Evolutionary conservation across 2,888 invertebrate genomes (phyloP).

Genomic region (Ypsolopha sequella): DNA sequence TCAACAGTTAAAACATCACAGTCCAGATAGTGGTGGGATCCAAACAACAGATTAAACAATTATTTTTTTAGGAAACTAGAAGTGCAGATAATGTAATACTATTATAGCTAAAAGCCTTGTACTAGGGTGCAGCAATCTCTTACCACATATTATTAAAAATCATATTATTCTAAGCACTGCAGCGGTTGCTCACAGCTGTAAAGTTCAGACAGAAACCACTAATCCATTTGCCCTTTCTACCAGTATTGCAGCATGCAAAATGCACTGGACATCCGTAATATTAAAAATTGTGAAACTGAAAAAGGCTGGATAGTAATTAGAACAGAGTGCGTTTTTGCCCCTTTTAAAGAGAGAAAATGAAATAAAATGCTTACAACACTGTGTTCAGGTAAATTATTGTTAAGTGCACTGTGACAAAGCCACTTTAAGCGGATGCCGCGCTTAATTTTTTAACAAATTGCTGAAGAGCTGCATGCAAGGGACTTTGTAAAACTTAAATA

Average conservation of each 20-base stretch:
- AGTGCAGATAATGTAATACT: too few relatives aligned
- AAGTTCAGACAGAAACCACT: constrained; percentile 38
- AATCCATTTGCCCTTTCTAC: constrained; percentile 48
- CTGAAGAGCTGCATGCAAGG: too few relatives aligned
- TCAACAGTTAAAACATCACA: too few relatives aligned
- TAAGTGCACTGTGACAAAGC: background rate
- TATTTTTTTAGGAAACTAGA: too few relatives aligned
- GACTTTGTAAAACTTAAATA: too few relatives aligned
- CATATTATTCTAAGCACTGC: too few relatives aligned
- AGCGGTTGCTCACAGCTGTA: constrained; percentile 2
- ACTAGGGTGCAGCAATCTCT: too few relatives aligned
- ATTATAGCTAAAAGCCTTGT: too few relatives aligned
- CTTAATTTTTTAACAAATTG: background rate
- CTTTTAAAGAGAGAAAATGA: background rate
- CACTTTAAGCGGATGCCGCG: background rate
- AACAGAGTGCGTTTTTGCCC: background rate
- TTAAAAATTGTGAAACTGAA: background rate
- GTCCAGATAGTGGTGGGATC: too few relatives aligned
- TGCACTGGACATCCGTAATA: constrained; percentile 17
- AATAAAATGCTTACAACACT: background rate
- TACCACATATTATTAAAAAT: too few relatives aligned
- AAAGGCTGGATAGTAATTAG: background rate
- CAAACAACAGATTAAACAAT: too few relatives aligned
- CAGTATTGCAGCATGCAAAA: constrained; percentile 26
- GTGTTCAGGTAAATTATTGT: background rate